phyloP scores from a whole-genome alignment of 1,140 invertebrate species.

The Saccostrea cuccullata region DNA sequence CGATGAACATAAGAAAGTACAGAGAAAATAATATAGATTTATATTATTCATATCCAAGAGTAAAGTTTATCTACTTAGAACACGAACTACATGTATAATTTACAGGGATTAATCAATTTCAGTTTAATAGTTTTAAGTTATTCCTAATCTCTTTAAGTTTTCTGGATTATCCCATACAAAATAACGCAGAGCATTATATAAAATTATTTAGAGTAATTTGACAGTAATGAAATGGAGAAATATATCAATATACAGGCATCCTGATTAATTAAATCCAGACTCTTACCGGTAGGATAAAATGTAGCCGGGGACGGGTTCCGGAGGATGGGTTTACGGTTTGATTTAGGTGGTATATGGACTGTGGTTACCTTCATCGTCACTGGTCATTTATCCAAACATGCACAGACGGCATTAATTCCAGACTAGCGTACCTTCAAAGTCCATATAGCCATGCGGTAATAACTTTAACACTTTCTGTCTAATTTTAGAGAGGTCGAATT shows the following conservation, averaged over 20 bases:
- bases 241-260: neutral
- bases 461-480: slow-evolving; percentile 1
- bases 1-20: no score
- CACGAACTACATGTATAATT: slow-evolving; percentile 15
- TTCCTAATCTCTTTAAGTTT: slow-evolving; percentile 22
- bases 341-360: neutral
- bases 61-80: neutral
- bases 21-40: no score
- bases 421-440: neutral
- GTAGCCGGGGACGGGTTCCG: slow-evolving; percentile 8
- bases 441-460: neutral
- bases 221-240: neutral
- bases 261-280: neutral
- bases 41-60: no score
- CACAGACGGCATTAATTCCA: neutral
- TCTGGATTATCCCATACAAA: slow-evolving; percentile 19
- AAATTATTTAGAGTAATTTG: neutral
- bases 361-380: neutral
- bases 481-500: neutral
- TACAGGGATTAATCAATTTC: neutral
- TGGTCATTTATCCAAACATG: neutral
- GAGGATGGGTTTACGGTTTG: slow-evolving; percentile 23
- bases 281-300: slow-evolving; percentile 29
- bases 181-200: neutral
- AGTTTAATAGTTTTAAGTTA: neutral